These are phyloP conservation scores for Athripsodes cinereus DNA, from an alignment of 2,888 invertebrate genomes.

Conservation along the genomic window DNA sequence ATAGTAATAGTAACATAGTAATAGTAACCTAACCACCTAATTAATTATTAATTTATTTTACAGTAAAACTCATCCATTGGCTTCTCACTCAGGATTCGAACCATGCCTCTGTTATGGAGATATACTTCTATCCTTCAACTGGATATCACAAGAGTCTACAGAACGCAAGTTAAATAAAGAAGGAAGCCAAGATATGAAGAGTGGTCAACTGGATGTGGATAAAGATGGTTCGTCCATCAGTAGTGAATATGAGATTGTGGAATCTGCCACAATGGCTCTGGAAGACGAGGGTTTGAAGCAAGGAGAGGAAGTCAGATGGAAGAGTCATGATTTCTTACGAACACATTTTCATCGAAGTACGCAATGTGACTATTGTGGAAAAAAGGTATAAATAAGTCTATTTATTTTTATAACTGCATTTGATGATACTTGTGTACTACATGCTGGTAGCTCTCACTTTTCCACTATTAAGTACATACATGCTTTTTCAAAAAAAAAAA, in stretches of 20 bases:
- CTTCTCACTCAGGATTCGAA: constrained; percentile 82
- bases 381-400: constrained; percentile 80
- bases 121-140: constrained; percentile 75
- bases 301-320: constrained; percentile 32
- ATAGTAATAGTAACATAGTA: too few relatives aligned
- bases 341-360: constrained; percentile 87
- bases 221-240: constrained; percentile 8
- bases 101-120: constrained; percentile 89
- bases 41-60: constrained; percentile 20
- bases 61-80: constrained; percentile 62
- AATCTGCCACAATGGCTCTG: constrained; percentile 11
- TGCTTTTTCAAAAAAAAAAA: too few relatives aligned
- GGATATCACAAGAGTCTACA: constrained; percentile 44
- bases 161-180: constrained; percentile 3
- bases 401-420: too few relatives aligned
- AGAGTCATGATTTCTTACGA: constrained; percentile 71
- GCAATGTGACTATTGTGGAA: constrained; percentile 89
- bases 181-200: constrained; percentile 4
- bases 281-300: constrained; percentile 14
- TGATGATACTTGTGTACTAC: too few relatives aligned
- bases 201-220: constrained; percentile 5
- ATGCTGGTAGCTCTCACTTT: too few relatives aligned
- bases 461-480: too few relatives aligned
- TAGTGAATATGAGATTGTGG: constrained; percentile 10
- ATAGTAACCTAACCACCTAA: too few relatives aligned